Evolutionary conservation across 2,888 invertebrate genomes (phyloP).

Genomic region (Agrenia bidenticulata): DNA sequence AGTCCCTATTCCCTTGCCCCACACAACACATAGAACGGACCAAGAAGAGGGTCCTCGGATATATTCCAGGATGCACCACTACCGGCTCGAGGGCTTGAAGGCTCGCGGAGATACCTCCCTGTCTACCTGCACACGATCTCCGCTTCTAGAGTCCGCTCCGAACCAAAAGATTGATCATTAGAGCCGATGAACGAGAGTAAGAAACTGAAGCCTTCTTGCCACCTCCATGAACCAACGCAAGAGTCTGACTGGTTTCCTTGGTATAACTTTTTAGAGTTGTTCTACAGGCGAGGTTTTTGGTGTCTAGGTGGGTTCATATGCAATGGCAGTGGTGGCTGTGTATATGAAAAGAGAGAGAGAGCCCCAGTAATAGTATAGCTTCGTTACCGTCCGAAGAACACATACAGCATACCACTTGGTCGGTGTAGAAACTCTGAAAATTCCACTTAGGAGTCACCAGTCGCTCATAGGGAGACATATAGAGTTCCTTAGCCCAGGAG

Average conservation of each 20-base stretch:
- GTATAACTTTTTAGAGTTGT: no score
- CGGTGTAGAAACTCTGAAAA: not conserved
- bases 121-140: not conserved
- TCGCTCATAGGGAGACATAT: not conserved
- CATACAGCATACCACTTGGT: not conserved
- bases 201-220: no score
- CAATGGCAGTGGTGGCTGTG: no score
- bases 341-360: not conserved
- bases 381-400: no score
- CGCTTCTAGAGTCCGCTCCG: not conserved
- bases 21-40: no score
- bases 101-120: not conserved
- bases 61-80: no score
- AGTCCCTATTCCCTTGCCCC: no score
- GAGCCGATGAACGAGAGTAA: not conserved
- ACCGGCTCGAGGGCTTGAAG: no score
- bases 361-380: not conserved
- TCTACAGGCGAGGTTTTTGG: no score
- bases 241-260: conserved; percentile 2
- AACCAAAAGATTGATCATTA: not conserved
- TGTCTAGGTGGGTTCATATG: no score
- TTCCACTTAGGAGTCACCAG: conserved; percentile 10
- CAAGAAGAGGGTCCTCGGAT: no score
- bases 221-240: not conserved
- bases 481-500: no score